Percentiles rank a stretch among this genome's conserved stretches.
Evolutionary conservation across 2,113 vertebrate genomes (phyloP).

Genomic region (Syngnathoides biaculeatus): DNA sequence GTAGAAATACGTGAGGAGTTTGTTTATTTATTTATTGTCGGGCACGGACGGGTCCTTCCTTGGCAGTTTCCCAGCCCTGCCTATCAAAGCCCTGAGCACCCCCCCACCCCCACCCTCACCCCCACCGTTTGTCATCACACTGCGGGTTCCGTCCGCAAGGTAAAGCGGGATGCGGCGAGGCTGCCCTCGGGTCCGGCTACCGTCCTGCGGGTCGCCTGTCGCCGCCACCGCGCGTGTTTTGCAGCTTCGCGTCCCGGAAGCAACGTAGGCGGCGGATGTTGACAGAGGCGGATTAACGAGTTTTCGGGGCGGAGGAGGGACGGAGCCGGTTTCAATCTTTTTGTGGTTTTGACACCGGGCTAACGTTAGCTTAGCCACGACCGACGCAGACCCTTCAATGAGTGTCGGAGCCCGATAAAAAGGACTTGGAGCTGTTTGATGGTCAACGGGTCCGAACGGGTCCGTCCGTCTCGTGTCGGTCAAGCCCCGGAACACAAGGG

Average conservation of each 20-base stretch:
- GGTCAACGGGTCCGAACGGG: no score
- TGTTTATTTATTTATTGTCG: no score
- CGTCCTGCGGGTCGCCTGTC: constrained; percentile 9
- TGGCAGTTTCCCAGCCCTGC: no score
- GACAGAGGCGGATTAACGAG: constrained; percentile 33
- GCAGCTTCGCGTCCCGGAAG: background rate
- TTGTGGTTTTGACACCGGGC: background rate
- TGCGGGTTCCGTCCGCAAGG: background rate
- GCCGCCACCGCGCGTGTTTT: background rate
- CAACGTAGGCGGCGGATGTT: background rate
- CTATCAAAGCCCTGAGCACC: no score
- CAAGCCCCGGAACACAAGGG: background rate
- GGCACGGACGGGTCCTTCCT: no score
- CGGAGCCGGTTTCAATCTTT: background rate
- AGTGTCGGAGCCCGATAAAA: background rate
- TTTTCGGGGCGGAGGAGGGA: background rate
- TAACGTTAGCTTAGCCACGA: constrained; percentile 7
- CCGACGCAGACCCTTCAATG: background rate
- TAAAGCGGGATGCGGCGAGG: background rate
- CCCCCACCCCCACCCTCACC: no score
- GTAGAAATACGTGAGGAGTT: no score
- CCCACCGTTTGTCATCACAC: background rate
- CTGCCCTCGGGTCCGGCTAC: background rate
- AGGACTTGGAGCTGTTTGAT: background rate
- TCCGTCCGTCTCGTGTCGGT: background rate